Conservation (phyloP, 2,113 vertebrate species). For the Monopterus albus region DNA sequence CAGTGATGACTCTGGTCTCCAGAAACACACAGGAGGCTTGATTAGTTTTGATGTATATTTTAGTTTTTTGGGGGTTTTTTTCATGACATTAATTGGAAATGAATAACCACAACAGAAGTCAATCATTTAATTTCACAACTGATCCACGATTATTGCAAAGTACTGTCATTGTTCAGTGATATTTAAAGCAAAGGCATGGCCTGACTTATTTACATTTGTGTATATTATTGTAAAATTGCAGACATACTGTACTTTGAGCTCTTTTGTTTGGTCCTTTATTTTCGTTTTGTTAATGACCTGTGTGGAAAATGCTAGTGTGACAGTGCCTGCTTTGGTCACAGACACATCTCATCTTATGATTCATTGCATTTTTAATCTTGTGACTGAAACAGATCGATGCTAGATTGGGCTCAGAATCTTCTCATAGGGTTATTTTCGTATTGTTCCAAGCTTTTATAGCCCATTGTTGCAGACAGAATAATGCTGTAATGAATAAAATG, state of each 20-base stretch:
- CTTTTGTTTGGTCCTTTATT: constrained; percentile 42
- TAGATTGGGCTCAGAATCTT: constrained; percentile 57
- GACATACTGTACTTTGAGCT: constrained; percentile 69
- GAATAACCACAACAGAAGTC: constrained; percentile 19
- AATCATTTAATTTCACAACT: constrained; percentile 64
- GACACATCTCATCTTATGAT: constrained; percentile 52
- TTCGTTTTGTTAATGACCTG: constrained; percentile 35
- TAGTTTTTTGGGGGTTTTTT: constrained; percentile 17
- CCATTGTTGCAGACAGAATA: constrained; percentile 65
- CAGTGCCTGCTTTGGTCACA: constrained; percentile 46
- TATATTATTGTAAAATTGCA: constrained; percentile 71
- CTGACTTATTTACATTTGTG: constrained; percentile 47
- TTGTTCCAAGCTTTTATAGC: constrained; percentile 70
- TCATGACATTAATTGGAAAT: constrained; percentile 24
- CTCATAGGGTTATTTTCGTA: constrained; percentile 72
- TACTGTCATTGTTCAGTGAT: constrained; percentile 30
- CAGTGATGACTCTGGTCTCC: constrained; percentile 19
- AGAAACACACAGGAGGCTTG: neutral
- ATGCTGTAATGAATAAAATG: constrained; percentile 81
- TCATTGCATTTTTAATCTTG: constrained; percentile 48
- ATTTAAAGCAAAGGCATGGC: constrained; percentile 48
- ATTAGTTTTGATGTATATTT: constrained; percentile 37
- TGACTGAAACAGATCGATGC: constrained; percentile 61
- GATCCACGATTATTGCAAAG: constrained; percentile 28
- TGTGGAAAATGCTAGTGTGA: constrained; percentile 37